Evolutionary conservation across 35 echinoderm and acorn worm species (phyloP), one percentile per base, ranked within the genome.

Genomic region (Diadema setosum): DNA sequence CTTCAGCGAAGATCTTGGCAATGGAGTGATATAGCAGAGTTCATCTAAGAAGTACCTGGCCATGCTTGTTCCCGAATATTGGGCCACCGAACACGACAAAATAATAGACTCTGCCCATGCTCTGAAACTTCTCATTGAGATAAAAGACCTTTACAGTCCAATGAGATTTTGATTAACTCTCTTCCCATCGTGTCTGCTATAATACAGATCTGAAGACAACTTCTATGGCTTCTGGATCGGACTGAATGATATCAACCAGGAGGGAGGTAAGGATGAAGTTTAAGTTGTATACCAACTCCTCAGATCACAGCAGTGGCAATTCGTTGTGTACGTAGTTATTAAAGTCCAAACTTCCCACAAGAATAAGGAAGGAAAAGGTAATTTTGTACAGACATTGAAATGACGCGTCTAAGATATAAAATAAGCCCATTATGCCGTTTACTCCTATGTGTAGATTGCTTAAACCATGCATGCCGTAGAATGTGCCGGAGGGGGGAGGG

Each of bases 141-240:
- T n/a, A n/a, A 52, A 9, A 9, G 9, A 11, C 9, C 48, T 9
- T 52, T 9, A 52, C n/a, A 52, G 48, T n/a, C 9, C 48, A 52
- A 52, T 11, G 9, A 52, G 9, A 52, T 52, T 52, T n/a, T 52
- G 48, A 11, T n/a, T 11, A 52, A 52, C n/a, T n/a, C 48, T 11
- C 48, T 11, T 9, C 48, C n/a, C 48, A 52, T 52, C n/a, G 70
- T 91, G 9, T 73, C 52, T 46, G 29, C 75, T 55, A 33, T 16
- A 34, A 4, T 88, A 46, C 39, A 93, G 84, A 27, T 43, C 81
- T 56, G 58, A 45, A 34, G 56, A 64, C 29, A 49, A 63, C 76
- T 39, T 41, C 27, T 82, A 70, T n/a, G 76, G 91, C 14, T 93
- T 82, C 46, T 93, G 85, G 91, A 83, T 93, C 40, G 91, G 91